phyloP scores from a whole-genome alignment of 2,797 vertebrate species.

The Oreortyx pictus region DNA sequence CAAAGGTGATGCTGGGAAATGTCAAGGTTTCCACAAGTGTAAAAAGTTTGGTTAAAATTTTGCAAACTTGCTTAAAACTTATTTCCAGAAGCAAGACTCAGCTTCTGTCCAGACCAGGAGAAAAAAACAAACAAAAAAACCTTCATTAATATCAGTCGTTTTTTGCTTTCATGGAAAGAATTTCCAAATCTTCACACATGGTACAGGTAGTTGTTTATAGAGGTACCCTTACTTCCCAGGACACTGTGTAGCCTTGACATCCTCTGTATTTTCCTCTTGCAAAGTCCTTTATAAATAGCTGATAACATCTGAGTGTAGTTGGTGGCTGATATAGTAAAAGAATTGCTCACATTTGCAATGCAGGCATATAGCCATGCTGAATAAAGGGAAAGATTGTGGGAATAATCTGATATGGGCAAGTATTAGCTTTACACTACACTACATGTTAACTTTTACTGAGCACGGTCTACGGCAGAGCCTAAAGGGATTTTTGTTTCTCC shows the following conservation, averaged over 20 bases:
- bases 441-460: neutral
- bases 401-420: neutral
- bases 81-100: neutral
- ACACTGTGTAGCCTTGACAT: neutral
- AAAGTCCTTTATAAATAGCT: neutral
- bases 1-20: constrained; percentile 43
- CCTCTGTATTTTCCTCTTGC: neutral
- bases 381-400: neutral
- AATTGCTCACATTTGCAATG: neutral
- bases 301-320: neutral
- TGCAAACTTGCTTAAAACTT: neutral
- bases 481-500: neutral
- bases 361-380: neutral
- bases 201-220: neutral
- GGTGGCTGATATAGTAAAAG: neutral
- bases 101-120: neutral
- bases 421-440: neutral
- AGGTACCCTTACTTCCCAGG: neutral
- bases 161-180: neutral
- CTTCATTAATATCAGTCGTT: rapidly evolving
- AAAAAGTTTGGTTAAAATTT: constrained; percentile 40
- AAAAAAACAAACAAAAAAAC: too few relatives aligned
- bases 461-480: neutral
- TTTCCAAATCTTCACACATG: neutral
- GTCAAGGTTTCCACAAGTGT: constrained; percentile 41